Conservation (phyloP, 2,888 invertebrate species). For the Drepanosiphum platanoidis region DNA sequence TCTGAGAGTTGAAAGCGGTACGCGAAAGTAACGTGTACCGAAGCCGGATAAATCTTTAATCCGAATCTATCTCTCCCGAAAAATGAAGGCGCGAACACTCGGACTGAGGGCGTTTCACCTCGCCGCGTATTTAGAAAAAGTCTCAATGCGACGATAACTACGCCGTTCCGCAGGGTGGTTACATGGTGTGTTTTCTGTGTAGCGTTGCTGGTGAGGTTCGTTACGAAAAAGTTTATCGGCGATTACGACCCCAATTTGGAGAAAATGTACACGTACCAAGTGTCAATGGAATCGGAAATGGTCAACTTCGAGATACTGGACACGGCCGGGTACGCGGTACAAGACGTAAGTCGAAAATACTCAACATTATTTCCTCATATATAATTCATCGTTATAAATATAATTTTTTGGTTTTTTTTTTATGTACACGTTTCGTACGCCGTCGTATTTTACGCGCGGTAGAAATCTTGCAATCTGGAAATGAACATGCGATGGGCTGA, state of each 20-base stretch:
- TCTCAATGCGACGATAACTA: background rate
- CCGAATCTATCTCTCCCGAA: no score
- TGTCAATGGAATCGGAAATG: slow-evolving; percentile 80
- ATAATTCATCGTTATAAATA: background rate
- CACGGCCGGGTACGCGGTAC: slow-evolving; percentile 73
- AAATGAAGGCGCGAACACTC: no score
- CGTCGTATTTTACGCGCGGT: no score
- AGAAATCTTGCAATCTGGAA: slow-evolving; percentile 70
- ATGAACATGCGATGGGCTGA: slow-evolving; percentile 89
- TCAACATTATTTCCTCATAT: background rate
- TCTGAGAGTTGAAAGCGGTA: no score
- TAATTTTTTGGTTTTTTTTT: no score
- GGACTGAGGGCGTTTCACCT: no score
- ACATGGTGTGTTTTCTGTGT: no score
- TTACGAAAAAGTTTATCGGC: slow-evolving; percentile 82
- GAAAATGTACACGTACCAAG: slow-evolving; percentile 80
- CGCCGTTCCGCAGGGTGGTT: no score
- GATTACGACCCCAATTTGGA: slow-evolving; percentile 87
- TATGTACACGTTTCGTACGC: no score
- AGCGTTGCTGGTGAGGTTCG: slow-evolving; percentile 46
- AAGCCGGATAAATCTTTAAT: no score
- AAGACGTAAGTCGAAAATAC: slow-evolving; percentile 70
- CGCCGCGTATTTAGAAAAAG: no score
- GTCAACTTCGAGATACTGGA: slow-evolving; percentile 84
- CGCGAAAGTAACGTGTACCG: no score